Percentiles rank a stretch among this genome's conserved stretches.
phyloP scores from a whole-genome alignment of 2,797 vertebrate genomes.

The Ctenopoma kingsleyae region DNA sequence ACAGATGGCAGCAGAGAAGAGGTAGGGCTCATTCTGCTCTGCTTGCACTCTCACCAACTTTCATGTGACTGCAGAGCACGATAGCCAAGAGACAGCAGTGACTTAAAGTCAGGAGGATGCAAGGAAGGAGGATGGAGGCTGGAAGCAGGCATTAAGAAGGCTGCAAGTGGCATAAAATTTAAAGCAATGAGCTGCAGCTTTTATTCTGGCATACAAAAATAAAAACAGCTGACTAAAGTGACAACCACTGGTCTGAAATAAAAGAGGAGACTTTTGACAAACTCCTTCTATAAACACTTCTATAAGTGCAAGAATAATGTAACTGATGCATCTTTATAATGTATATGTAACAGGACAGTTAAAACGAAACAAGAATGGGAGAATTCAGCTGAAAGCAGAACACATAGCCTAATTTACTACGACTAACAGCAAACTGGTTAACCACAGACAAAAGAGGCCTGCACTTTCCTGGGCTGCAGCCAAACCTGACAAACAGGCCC shows the following conservation, averaged over 20 bases:
- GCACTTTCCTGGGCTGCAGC: constrained; percentile 34
- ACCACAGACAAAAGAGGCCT: constrained; percentile 43
- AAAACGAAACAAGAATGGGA: background rate
- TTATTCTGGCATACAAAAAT: constrained; percentile 2
- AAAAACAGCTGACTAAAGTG: background rate
- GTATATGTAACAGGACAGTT: background rate
- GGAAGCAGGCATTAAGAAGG: background rate
- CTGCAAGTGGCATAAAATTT: background rate
- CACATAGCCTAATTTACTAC: constrained; percentile 46
- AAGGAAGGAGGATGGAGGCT: background rate
- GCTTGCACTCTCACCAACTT: background rate
- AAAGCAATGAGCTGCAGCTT: constrained; percentile 15
- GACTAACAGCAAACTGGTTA: constrained; percentile 41
- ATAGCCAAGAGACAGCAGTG: background rate
- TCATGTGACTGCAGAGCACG: constrained; percentile 12
- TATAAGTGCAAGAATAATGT: background rate
- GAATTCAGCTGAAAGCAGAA: constrained; percentile 21
- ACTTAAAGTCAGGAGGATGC: background rate
- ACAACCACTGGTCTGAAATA: background rate
- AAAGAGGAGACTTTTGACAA: background rate
- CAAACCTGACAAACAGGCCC: constrained; percentile 49
- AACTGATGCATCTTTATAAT: background rate
- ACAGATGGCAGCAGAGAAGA: constrained; percentile 58
- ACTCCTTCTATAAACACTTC: background rate
- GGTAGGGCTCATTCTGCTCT: background rate